These are phyloP conservation scores for Cylas formicarius DNA, from an alignment of 1,140 invertebrate genomes.

Conservation along the genomic window DNA sequence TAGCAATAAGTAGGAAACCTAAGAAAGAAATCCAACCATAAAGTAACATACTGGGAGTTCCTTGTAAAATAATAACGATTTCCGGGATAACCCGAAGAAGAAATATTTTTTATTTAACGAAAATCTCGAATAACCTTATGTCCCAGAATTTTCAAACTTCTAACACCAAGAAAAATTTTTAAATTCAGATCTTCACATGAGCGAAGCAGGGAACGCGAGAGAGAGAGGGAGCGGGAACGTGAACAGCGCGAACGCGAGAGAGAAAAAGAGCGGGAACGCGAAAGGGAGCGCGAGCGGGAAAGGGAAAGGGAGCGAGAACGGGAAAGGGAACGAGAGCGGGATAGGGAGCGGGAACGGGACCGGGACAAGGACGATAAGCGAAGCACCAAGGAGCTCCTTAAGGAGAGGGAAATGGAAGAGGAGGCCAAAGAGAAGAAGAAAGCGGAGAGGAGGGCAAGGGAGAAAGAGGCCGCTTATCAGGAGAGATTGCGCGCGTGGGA, in stretches of 20 bases:
- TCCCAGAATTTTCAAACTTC: too few species aligned
- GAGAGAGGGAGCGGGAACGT: slow-evolving; percentile 42
- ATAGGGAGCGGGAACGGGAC: slow-evolving; percentile 44
- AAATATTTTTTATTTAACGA: too few species aligned
- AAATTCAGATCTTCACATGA: too few species aligned
- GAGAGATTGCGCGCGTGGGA: slow-evolving; percentile 85
- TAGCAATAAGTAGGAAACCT: too few species aligned
- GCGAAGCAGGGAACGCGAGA: slow-evolving; percentile 43
- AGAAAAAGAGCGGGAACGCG: slow-evolving; percentile 43
- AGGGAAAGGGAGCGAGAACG: slow-evolving; percentile 43
- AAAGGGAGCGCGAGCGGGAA: slow-evolving; percentile 43
- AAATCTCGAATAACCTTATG: too few species aligned
- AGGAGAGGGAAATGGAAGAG: slow-evolving; percentile 84
- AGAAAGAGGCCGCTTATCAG: slow-evolving; percentile 92
- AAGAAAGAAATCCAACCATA: too few species aligned
- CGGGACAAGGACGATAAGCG: slow-evolving; percentile 47
- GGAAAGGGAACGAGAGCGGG: slow-evolving; percentile 47
- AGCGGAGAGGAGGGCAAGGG: slow-evolving; percentile 79
- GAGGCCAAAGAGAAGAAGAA: slow-evolving; percentile 85
- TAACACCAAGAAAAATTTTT: too few species aligned
- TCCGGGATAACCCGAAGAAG: too few species aligned
- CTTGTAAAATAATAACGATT: too few species aligned
- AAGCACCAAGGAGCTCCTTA: slow-evolving; percentile 53
- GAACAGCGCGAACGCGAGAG: slow-evolving; percentile 42
- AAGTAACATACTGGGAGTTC: too few species aligned